Evolutionary conservation across 2,888 invertebrate genomes (phyloP).

Genomic region (Lasius fuliginosus): DNA sequence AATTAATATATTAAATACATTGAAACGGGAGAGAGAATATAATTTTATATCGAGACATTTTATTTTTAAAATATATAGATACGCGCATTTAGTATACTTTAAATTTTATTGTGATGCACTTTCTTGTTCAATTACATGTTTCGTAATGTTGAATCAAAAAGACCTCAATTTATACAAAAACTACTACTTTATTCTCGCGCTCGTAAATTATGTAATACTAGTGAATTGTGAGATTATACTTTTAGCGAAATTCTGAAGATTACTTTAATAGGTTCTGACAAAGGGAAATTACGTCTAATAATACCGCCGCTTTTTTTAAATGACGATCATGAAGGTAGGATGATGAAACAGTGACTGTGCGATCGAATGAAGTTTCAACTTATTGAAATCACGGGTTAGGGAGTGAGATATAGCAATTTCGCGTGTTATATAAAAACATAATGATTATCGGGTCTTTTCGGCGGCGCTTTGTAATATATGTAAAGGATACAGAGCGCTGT

Average conservation of each 20-base stretch:
- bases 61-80: not conserved
- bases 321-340: constrained; percentile 1
- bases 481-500: constrained; percentile 22
- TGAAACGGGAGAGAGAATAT: not conserved
- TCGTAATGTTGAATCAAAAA: not conserved
- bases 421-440: constrained; percentile 33
- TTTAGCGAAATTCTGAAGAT: constrained; percentile 24
- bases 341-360: constrained; percentile 30
- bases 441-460: constrained; percentile 36
- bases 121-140: not conserved
- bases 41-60: not conserved
- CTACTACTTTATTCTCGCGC: not conserved
- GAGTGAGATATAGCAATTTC: constrained; percentile 16
- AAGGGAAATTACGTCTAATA: constrained; percentile 43
- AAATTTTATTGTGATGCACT: not conserved
- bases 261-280: constrained; percentile 32
- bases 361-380: constrained; percentile 37
- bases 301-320: constrained; percentile 31
- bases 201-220: constrained; percentile 1
- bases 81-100: not conserved
- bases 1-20: not conserved
- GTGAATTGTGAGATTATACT: not conserved
- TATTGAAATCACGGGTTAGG: constrained; percentile 23
- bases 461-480: constrained; percentile 22
- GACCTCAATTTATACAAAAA: not conserved